Evolutionary conservation across 2,797 vertebrate species (phyloP).

Genomic region (Sebastes flavidus): DNA sequence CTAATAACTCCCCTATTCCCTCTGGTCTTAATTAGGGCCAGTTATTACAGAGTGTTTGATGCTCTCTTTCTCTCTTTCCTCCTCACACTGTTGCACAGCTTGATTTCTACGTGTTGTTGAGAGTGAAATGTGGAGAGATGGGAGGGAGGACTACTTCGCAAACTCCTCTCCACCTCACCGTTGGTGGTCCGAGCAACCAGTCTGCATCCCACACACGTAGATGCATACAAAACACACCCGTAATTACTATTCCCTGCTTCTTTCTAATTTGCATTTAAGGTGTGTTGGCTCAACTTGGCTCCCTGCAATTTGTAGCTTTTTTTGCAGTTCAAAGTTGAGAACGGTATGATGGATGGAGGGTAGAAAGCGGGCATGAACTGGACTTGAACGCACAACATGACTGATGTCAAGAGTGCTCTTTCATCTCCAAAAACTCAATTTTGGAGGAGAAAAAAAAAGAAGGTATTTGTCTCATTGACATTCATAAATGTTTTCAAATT

Average conservation of each 20-base stretch:
- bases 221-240: not conserved
- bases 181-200: slow-evolving; percentile 44
- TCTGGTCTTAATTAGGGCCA: slow-evolving; percentile 79
- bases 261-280: slow-evolving; percentile 25
- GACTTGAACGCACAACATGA: slow-evolving; percentile 28
- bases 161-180: slow-evolving; percentile 44
- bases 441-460: not conserved
- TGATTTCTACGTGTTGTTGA: slow-evolving; percentile 55
- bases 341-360: not conserved
- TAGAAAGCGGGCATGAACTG: not conserved
- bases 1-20: slow-evolving; percentile 79
- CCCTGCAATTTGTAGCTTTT: slow-evolving; percentile 16
- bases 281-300: slow-evolving; percentile 6
- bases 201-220: slow-evolving; percentile 23
- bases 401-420: slow-evolving; percentile 4
- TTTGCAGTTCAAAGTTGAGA: slow-evolving; percentile 24
- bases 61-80: slow-evolving; percentile 33
- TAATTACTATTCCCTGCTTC: slow-evolving; percentile 40
- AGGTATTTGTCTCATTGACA: slow-evolving; percentile 4
- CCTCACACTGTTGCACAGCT: slow-evolving; percentile 63
- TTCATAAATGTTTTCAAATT: slow-evolving; percentile 27
- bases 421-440: slow-evolving; percentile 14
- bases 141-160: slow-evolving; percentile 32
- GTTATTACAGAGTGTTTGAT: slow-evolving; percentile 74
- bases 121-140: slow-evolving; percentile 40